Base-by-base conservation (phyloP, 2,113 vertebrate species). In the Isichthys henryi region DNA sequence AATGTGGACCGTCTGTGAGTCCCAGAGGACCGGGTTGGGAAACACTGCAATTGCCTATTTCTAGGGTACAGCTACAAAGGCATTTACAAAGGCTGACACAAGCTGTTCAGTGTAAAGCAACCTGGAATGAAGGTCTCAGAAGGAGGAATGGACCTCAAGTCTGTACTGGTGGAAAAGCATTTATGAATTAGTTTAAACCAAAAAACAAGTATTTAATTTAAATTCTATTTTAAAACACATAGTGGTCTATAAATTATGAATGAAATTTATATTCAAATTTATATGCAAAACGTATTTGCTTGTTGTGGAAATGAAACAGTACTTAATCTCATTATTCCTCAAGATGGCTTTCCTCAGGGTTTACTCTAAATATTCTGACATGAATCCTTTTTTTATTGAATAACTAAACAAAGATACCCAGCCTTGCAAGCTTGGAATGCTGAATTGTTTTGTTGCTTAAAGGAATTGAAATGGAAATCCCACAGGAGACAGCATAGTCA, bases 341-440 rank as follows among this genome's bases (percentile, higher is more conserved):
- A 43, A n/a, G n/a, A 74, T 17, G 39, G n/a, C 80, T 77, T 80
- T 80, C 45, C 45, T 13, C 66, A 31, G 27, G 46, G 48, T n/a
- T 49, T 19, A 7, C 62, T 48, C 87, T 43, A 46, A 88, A 58
- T 15, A 31, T 74, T 74, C 43, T 53, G 53, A 62, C 86, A 88
- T 58, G 48, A 62, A 88, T 62, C 86, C 53, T 88, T 66, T 87
- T 88, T 27, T 70, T 48, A 49, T 70, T 45, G 70, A 70, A 70
- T 23, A 88, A 8, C 74, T 89, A 50, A 45, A 83, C 88, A 88
- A 50, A 77, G 88, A 82, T 80, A 27, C 10, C 11, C 46, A 10
- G 62, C 52, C 46, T 88, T 17, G 19, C 6, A 56, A 1, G 39
- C 48, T 19, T 53, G 74, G 27, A 49, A 17, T n/a, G 70, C 74